Conservation (phyloP, 2,888 invertebrate species). For the Ectropis crepuscularia region DNA sequence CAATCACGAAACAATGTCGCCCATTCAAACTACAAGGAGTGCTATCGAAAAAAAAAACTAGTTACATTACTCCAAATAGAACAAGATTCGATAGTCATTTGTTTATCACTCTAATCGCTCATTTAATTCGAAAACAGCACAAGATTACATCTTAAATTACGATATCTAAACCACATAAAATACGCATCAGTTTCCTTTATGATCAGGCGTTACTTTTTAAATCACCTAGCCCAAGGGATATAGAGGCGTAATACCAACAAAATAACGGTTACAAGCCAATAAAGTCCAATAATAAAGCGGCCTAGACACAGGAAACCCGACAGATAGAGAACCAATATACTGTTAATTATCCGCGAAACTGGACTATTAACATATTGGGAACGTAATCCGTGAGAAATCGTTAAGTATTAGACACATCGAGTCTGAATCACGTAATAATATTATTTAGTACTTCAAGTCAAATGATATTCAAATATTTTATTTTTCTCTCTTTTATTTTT, state of each 20-base stretch:
- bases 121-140: no score
- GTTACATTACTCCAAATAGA: background rate
- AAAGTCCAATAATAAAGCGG: constrained; percentile 10
- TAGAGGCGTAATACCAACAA: constrained; percentile 24
- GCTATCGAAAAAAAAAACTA: no score
- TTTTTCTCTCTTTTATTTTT: no score
- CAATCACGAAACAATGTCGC: no score
- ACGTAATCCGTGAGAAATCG: constrained; percentile 34
- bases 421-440: constrained; percentile 12
- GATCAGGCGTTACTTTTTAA: no score
- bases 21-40: no score
- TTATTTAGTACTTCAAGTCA: constrained; percentile 9
- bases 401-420: constrained; percentile 30
- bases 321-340: constrained; percentile 21
- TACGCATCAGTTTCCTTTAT: no score
- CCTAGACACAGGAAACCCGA: constrained; percentile 33
- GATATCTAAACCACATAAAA: no score
- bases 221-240: background rate
- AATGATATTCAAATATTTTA: background rate
- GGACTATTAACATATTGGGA: constrained; percentile 21
- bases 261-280: background rate
- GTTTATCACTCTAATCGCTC: no score
- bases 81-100: constrained; percentile 8
- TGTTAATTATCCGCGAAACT: constrained; percentile 37
- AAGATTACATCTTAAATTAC: no score